These are phyloP conservation scores for Ciconia maguari DNA, from an alignment of 2,113 vertebrate genomes.

Conservation along the genomic window DNA sequence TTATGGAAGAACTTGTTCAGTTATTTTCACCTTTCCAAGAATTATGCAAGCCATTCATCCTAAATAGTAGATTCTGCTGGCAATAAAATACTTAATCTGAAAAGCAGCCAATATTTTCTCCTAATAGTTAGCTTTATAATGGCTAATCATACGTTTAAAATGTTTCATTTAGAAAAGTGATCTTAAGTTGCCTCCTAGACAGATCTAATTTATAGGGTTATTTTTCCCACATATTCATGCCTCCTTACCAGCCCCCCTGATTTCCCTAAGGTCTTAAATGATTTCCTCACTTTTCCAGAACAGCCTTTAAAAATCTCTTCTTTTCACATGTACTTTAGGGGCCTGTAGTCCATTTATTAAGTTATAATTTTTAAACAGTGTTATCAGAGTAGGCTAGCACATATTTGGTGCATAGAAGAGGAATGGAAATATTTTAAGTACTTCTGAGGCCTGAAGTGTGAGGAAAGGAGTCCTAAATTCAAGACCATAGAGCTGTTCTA, in stretches of 20 bases:
- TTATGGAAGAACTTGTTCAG: neutral
- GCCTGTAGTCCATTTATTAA: neutral
- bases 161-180: neutral
- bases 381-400: neutral
- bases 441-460: neutral
- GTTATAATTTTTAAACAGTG: neutral
- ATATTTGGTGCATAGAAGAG: neutral
- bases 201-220: neutral
- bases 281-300: neutral
- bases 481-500: neutral
- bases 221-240: neutral
- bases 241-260: neutral
- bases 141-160: neutral
- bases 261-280: neutral
- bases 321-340: neutral
- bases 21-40: neutral
- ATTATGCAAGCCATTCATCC: neutral
- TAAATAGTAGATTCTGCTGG: neutral
- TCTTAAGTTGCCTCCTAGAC: neutral
- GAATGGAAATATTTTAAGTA: neutral
- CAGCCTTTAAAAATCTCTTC: neutral
- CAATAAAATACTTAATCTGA: neutral
- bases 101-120: neutral
- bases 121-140: neutral
- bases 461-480: neutral